Base-by-base conservation (phyloP, 2,888 invertebrate genomes). In the Torymus tubicola region DNA sequence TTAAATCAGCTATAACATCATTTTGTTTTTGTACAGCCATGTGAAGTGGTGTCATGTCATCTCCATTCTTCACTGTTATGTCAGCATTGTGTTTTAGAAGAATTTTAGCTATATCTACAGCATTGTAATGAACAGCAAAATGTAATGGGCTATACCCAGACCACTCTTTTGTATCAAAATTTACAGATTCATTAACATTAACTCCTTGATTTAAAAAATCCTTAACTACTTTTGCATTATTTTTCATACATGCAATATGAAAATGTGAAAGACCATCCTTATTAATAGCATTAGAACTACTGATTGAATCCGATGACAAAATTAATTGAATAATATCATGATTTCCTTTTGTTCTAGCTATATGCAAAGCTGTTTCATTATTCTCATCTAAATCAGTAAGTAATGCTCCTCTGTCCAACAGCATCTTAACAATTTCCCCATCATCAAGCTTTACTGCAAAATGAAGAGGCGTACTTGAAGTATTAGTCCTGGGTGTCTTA, bases 61-160 rank as follows among this genome's bases (percentile, higher is more conserved):
- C 77, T 60, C 52, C 57, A 72, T 81, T 76, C 24, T 76, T 80
- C 24, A 65, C 42, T 12, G 31, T 64, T 14, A 77, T 13, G 50
- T 82, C 69, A 31, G 80, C 79, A 13, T 64, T 52, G 60, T 60
- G 2, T 12, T 31, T 61, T 10, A 82, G 53, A 77, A 82, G 82
- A 24, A 82, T 61, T 57, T 74, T 61, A 12, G 74, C n/a, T n/a
- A 55, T n/a, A 13, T 77, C 67, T 12, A 57, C 4, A 53, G 61
- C 53, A 0, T 74, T 50, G 57, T 73, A 57, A 12, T 58, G 10
- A 42, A 82, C 77, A 52, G 82, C 82, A 74, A 82, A 82, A 58
- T 82, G 77, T 10, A 80, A 61, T 18, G 82, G 50, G 73, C 80
- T 74, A 60, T 73, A 82, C n/a, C 82, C 82, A 69, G 76, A 8